Evolutionary conservation across 2,888 invertebrate genomes (phyloP).

Genomic region (Lacanobia wlatinum): DNA sequence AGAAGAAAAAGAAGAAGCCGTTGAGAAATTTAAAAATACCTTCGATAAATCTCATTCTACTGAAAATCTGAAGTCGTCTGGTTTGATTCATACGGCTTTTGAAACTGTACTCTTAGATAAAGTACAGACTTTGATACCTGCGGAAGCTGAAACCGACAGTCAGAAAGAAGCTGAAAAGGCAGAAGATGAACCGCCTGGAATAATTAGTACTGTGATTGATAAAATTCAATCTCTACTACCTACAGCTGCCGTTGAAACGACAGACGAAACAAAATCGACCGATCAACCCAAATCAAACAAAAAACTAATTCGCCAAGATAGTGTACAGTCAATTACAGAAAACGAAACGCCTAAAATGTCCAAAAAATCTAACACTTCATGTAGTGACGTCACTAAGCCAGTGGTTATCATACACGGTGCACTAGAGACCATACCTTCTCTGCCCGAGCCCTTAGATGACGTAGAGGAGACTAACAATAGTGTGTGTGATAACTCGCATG

Average conservation of each 20-base stretch:
- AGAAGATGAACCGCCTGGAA: conserved; percentile 21
- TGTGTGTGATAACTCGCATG: conserved; percentile 91
- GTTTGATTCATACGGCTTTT: conserved; percentile 84
- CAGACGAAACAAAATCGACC: conserved; percentile 16
- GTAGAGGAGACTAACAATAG: conserved; percentile 87
- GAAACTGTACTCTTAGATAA: conserved; percentile 88
- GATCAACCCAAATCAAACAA: conserved; percentile 65
- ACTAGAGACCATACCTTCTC: conserved; percentile 86
- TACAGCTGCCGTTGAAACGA: background rate
- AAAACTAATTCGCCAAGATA: conserved; percentile 82
- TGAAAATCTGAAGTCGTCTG: conserved; percentile 57
- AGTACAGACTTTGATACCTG: conserved; percentile 76
- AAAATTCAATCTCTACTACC: conserved; percentile 32
- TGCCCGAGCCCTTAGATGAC: conserved; percentile 82
- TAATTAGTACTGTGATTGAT: conserved; percentile 38
- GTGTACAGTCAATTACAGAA: conserved; percentile 79
- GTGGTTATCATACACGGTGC: conserved; percentile 83
- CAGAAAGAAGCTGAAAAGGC: conserved; percentile 22
- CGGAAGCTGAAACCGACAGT: conserved; percentile 1
- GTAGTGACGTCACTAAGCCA: conserved; percentile 77
- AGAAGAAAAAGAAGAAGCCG: conserved; percentile 41
- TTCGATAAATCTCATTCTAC: conserved; percentile 34
- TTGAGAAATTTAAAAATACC: conserved; percentile 41
- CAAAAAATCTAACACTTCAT: conserved; percentile 75
- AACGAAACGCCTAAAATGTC: conserved; percentile 81